Percentiles rank a stretch among this genome's conserved stretches.
These are phyloP conservation scores for Temnothorax nylanderi DNA, from an alignment of 1,140 invertebrate species.

Conservation along the genomic window DNA sequence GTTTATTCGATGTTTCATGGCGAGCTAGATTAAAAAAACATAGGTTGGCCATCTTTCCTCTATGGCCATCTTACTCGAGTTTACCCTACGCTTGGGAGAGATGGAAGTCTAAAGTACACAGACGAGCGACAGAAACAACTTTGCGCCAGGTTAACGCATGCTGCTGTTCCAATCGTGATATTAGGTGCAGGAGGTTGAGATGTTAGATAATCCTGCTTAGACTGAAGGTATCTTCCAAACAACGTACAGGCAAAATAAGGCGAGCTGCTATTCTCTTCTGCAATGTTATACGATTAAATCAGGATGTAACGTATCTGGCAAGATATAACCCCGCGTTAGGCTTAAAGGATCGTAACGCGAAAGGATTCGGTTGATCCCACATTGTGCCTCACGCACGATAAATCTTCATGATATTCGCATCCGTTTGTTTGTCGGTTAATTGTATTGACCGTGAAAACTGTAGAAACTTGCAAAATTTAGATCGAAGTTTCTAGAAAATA, in stretches of 20 bases:
- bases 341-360: not conserved
- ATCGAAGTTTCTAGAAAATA: constrained; percentile 15
- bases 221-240: not conserved
- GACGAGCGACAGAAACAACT: constrained; percentile 40
- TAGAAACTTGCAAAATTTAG: not conserved
- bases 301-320: not conserved
- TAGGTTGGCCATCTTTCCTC: too few species aligned
- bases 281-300: not conserved
- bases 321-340: not conserved
- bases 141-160: constrained; percentile 42
- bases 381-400: not conserved
- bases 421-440: not conserved
- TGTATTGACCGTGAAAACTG: constrained; percentile 37
- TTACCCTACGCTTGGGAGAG: not conserved
- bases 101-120: not conserved
- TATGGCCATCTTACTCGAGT: too few species aligned
- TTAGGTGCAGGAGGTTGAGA: constrained; percentile 11
- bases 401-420: not conserved
- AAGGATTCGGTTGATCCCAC: not conserved
- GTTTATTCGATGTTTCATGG: too few species aligned
- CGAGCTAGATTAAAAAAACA: too few species aligned
- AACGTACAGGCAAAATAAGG: not conserved
- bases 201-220: constrained; percentile 30
- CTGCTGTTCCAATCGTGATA: constrained; percentile 25
- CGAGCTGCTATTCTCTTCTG: not conserved